Evolutionary conservation across 2,113 vertebrate genomes (phyloP).

Genomic region (Rhynchomys soricoides): DNA sequence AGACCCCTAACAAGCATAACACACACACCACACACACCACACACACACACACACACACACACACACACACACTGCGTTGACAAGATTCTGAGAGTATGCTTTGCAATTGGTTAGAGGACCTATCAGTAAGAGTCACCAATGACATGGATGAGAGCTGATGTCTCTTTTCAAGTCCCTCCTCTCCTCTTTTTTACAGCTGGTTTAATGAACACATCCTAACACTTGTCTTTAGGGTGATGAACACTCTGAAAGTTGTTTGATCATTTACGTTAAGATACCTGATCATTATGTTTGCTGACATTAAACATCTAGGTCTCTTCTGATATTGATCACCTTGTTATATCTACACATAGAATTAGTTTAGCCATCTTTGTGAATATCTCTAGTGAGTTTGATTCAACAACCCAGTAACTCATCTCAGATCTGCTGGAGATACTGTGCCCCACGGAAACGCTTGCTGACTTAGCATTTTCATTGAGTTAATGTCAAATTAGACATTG

Average conservation of each 20-base stretch:
- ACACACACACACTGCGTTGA: background rate
- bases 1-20: too few species aligned
- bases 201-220: background rate
- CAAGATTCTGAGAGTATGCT: background rate
- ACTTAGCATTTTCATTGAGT: conserved; percentile 43
- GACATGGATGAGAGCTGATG: background rate
- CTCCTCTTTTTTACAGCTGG: background rate
- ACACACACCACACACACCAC: background rate
- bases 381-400: conserved; percentile 67
- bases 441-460: conserved; percentile 41
- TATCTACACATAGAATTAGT: conserved; percentile 56
- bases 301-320: conserved; percentile 62
- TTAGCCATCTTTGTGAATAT: conserved; percentile 58
- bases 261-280: background rate
- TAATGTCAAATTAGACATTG: too few species aligned
- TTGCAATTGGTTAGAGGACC: background rate
- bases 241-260: conserved; percentile 23
- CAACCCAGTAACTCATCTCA: conserved; percentile 28
- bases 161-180: background rate
- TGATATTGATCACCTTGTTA: conserved; percentile 50
- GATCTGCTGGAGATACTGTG: background rate
- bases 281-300: conserved; percentile 38
- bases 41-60: background rate
- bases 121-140: background rate
- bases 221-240: background rate